These are phyloP conservation scores for Sebastolobus altivelis DNA, from an alignment of 2,797 vertebrate genomes.

Conservation along the genomic window DNA sequence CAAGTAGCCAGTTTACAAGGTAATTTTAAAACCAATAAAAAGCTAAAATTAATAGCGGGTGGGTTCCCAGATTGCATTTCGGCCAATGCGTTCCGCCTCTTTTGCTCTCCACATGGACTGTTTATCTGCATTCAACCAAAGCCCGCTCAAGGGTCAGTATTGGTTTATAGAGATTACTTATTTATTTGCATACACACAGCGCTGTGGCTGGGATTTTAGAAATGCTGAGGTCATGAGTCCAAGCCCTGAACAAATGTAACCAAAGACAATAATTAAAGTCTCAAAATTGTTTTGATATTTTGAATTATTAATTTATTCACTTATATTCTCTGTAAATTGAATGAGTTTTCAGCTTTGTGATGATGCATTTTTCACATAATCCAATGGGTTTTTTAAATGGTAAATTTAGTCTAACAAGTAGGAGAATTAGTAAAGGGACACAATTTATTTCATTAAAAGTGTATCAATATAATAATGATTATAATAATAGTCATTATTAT, in stretches of 20 bases:
- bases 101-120: background rate
- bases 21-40: too few relatives aligned
- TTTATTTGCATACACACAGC: background rate
- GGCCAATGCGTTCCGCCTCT: accelerated
- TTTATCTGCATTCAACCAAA: background rate
- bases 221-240: background rate
- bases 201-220: background rate
- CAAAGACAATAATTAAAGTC: background rate
- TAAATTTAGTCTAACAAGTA: background rate
- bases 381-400: background rate
- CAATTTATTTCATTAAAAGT: background rate
- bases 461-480: too few relatives aligned
- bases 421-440: background rate
- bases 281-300: background rate
- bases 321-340: background rate
- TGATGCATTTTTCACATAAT: background rate
- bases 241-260: background rate
- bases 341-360: background rate
- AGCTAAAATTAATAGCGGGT: too few relatives aligned
- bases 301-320: background rate
- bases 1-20: too few relatives aligned
- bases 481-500: background rate
- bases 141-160: background rate
- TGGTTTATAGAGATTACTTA: too few relatives aligned
- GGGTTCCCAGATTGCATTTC: too few relatives aligned